Conservation (phyloP, 2,888 invertebrate genomes). For the Digitonthophagus gazella region DNA sequence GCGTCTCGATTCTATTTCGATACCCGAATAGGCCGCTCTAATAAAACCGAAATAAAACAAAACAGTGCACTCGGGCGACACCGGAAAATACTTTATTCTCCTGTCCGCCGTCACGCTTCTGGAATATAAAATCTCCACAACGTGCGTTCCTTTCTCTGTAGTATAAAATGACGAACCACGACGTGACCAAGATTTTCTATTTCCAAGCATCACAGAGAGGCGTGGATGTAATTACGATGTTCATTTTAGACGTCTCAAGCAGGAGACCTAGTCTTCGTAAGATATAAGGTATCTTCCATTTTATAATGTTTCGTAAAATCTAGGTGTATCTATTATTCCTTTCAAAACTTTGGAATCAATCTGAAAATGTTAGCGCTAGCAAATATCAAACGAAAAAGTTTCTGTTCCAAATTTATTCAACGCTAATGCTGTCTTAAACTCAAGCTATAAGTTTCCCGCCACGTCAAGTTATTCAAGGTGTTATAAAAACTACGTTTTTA, state of each 20-base stretch:
- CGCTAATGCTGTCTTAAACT: neutral
- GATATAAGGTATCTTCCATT: neutral
- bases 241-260: too few species aligned
- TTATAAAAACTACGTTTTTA: neutral
- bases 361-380: too few species aligned
- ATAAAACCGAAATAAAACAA: conserved; percentile 23
- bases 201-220: neutral
- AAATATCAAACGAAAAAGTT: too few species aligned
- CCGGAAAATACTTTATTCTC: conserved; percentile 18
- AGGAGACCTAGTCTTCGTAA: too few species aligned
- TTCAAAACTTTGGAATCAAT: too few species aligned
- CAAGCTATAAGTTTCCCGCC: neutral
- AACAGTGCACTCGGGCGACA: conserved; percentile 16
- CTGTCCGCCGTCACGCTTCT: conserved; percentile 4
- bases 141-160: neutral
- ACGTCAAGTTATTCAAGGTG: neutral
- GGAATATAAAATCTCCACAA: neutral
- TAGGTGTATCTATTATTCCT: neutral
- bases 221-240: neutral
- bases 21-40: conserved; percentile 22
- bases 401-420: neutral
- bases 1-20: conserved; percentile 20
- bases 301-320: neutral
- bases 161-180: neutral
- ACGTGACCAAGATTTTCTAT: neutral